Conservation (phyloP, 1,140 invertebrate species). For the Pseudachorutes palmiensis region DNA sequence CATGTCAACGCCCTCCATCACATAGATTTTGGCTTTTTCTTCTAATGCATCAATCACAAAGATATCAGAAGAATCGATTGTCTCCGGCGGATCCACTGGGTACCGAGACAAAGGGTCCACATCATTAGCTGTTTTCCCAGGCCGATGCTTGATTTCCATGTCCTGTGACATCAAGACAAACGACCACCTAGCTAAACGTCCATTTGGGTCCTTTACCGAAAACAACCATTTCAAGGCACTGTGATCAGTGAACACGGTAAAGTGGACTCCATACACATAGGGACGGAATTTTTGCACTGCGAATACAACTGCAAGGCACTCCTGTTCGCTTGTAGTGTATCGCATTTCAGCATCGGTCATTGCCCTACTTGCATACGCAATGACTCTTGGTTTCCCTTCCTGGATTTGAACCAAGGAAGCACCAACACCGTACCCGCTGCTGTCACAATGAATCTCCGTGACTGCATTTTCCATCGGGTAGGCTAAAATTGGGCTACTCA, state of each 20-base stretch:
- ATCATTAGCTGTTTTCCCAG: neutral
- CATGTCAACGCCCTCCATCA: neutral
- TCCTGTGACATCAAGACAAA: neutral
- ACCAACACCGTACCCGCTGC: constrained; percentile 45
- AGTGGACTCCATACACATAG: constrained; percentile 21
- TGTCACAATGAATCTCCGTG: constrained; percentile 45
- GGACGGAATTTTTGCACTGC: constrained; percentile 34
- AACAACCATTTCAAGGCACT: neutral
- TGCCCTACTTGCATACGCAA: constrained; percentile 45
- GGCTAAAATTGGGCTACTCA: constrained; percentile 23
- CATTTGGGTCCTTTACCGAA: constrained; percentile 11
- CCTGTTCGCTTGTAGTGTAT: constrained; percentile 43
- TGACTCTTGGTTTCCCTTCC: constrained; percentile 39
- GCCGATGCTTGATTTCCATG: constrained; percentile 1
- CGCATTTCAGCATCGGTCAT: constrained; percentile 41
- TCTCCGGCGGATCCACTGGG: constrained; percentile 12
- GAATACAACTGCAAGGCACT: constrained; percentile 44
- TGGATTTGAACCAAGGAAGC: constrained; percentile 46
- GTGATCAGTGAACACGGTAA: constrained; percentile 18
- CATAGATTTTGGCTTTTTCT: neutral
- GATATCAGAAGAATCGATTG: neutral
- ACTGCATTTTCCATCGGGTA: constrained; percentile 27
- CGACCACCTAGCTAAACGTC: constrained; percentile 13
- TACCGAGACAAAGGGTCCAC: constrained; percentile 17
- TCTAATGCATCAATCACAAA: neutral